A percentile compares a stretch with the other conserved stretches of the same genome.
These are phyloP conservation scores for Cerastoderma edule DNA, from an alignment of 2,888 invertebrate genomes.

Conservation along the genomic window DNA sequence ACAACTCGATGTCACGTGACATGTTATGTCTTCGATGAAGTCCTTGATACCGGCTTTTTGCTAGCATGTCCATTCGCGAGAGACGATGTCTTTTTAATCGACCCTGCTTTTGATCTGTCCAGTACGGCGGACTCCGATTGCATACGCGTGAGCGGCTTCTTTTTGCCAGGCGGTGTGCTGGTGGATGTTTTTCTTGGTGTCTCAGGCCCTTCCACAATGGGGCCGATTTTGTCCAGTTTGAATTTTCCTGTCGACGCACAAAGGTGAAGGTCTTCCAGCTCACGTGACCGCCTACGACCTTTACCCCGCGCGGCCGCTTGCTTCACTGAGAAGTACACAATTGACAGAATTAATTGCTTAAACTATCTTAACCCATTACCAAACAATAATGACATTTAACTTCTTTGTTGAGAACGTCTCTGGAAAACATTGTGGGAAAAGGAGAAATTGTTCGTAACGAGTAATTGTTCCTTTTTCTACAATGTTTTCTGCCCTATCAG, in stretches of 20 bases:
- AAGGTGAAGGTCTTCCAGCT: slow-evolving; percentile 76
- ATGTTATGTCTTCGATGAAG: slow-evolving; percentile 12
- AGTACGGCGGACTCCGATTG: slow-evolving; percentile 29
- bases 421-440: too few relatives aligned
- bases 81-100: slow-evolving; percentile 11
- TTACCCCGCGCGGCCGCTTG: slow-evolving; percentile 58
- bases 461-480: too few relatives aligned
- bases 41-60: neutral
- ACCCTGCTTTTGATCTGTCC: slow-evolving; percentile 5
- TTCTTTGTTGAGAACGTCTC: too few relatives aligned
- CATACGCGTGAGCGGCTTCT: slow-evolving; percentile 22
- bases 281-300: slow-evolving; percentile 72
- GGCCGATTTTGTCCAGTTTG: slow-evolving; percentile 41
- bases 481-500: too few relatives aligned
- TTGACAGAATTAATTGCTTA: slow-evolving; percentile 22
- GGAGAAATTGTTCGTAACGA: too few relatives aligned
- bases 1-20: too few relatives aligned
- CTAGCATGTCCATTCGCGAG: neutral
- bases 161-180: slow-evolving; percentile 4
- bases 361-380: neutral
- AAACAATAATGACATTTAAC: neutral
- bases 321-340: too few relatives aligned
- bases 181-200: neutral
- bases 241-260: slow-evolving; percentile 71
- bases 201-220: slow-evolving; percentile 14